phyloP scores from a whole-genome alignment of 2,797 vertebrate genomes.

The Anabacerthia variegaticeps region DNA sequence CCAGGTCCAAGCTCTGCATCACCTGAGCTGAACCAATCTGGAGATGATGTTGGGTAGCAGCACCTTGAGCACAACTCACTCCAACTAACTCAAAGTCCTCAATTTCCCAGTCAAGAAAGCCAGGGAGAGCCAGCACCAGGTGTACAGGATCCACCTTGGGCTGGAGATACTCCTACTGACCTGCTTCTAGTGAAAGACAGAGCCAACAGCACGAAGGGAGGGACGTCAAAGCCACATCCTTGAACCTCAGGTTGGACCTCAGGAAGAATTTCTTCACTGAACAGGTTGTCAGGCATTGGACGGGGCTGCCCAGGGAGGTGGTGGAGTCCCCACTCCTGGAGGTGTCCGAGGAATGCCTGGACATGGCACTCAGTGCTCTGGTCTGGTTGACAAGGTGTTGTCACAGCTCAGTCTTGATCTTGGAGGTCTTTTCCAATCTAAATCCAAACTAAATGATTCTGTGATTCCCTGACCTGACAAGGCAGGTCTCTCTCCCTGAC shows the following conservation, averaged over 20 bases:
- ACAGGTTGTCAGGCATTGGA: neutral
- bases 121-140: neutral
- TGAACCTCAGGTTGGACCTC: too few relatives aligned
- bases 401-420: neutral
- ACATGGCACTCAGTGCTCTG: neutral
- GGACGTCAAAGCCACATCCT: neutral
- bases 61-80: neutral
- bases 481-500: neutral
- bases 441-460: neutral
- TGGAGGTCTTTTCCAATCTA: neutral
- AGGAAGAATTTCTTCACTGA: neutral
- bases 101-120: too few relatives aligned
- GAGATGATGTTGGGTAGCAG: neutral
- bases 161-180: neutral
- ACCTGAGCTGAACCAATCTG: neutral
- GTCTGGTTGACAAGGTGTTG: neutral
- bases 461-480: neutral
- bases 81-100: neutral
- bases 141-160: neutral
- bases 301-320: neutral
- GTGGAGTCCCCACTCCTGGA: neutral
- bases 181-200: neutral
- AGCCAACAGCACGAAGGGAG: accelerated
- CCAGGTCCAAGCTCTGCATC: neutral
- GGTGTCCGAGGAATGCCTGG: neutral